Base-by-base conservation (phyloP, 2,797 vertebrate genomes). In the Mionectes olivaceus region DNA sequence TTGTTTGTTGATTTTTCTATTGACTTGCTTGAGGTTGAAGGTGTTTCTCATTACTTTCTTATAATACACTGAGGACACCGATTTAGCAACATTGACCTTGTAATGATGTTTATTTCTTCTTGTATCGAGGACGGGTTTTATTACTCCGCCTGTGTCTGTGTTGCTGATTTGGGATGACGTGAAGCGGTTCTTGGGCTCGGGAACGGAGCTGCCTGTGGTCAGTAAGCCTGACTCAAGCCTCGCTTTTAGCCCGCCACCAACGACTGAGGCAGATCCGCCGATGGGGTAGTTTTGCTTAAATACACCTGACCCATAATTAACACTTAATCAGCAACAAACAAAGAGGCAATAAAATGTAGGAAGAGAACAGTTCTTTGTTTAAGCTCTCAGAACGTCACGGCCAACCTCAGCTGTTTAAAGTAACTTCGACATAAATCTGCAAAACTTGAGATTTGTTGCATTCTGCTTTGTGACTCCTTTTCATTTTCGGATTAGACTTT, bases 11-110 rank as follows among this genome's bases (percentile, higher is more conserved):
- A 82, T 96, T 94, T 94, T 96, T 55, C 89, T 80, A 87, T 52
- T 77, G 95, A 95, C 83, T 93, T 89, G n/a, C 83, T 50, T n/a
- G 52, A 95, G 84, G 74, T 22, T 94, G 83, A 94, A 93, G 92
- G 87, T 90, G 70, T 89, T 96, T 87, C 93, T 95, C 85, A 88
- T 93, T 90, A 60, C 53, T 91, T 78, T 64, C 88, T 85, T 75
- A 79, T 73, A 93, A 94, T 75, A 53, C 82, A 90, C 44, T 13
- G 21, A 94, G 73, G 47, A 37, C n/a, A 85, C 56, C 80, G 71
- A 75, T 94, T 95, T 92, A 30, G 74, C 43, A 21, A 55, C 64
- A 12, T 12, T 89, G 94, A 94, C 87, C 95, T 88, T 88, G 52
- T 87, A 82, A 90, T 80, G 81, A 92, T 90, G 81, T 95, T 93